Evolutionary conservation across 2,888 invertebrate genomes (phyloP).

Genomic region (Leistus spinibarbis): DNA sequence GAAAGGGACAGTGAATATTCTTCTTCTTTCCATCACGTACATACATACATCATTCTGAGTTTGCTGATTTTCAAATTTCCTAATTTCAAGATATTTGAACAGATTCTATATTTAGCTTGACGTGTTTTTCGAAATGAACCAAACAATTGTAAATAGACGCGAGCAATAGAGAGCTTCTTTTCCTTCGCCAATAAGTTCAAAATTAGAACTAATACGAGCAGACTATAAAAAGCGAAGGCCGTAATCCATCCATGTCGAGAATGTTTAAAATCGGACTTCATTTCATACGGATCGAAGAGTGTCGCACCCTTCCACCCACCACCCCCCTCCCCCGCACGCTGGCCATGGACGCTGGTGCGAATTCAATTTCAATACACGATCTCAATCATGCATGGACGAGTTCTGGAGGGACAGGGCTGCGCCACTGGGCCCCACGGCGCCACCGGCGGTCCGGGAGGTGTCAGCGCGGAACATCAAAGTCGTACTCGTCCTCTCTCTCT

Average conservation of each 20-base stretch:
- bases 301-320: not conserved
- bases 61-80: not conserved
- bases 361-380: slow-evolving; percentile 60
- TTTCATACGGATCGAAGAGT: slow-evolving; percentile 30
- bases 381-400: slow-evolving; percentile 57
- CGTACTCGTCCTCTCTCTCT: slow-evolving; percentile 18
- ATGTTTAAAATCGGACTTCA: slow-evolving; percentile 28
- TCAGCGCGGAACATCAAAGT: slow-evolving; percentile 49
- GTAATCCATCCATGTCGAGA: slow-evolving; percentile 27
- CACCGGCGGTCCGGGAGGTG: slow-evolving; percentile 16
- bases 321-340: not conserved
- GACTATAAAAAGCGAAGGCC: slow-evolving; percentile 1
- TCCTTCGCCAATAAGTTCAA: no score
- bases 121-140: no score
- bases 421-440: not conserved
- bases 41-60: not conserved
- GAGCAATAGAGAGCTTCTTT: no score
- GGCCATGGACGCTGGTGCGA: slow-evolving; percentile 49
- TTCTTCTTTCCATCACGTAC: not conserved
- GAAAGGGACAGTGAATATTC: not conserved
- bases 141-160: no score
- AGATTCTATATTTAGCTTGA: not conserved
- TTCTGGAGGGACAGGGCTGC: slow-evolving; percentile 42
- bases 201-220: not conserved
- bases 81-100: not conserved